These are phyloP conservation scores for Gouania willdenowi DNA, from an alignment of 2,797 vertebrate genomes.

Conservation along the genomic window DNA sequence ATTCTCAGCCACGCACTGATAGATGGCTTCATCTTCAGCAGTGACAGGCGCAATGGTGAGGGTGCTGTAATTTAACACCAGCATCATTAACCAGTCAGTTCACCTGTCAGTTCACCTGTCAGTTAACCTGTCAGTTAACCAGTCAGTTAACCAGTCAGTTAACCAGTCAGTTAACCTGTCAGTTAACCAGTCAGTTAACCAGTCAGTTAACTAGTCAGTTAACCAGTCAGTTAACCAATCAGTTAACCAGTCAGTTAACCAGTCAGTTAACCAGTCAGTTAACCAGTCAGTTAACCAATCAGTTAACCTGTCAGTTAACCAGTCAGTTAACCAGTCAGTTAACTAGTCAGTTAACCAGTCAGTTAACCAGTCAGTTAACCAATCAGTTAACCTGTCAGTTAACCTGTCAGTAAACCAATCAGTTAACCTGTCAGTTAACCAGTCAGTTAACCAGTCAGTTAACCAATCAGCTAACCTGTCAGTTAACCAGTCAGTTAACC, in stretches of 20 bases:
- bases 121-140: background rate
- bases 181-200: background rate
- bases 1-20: constrained; percentile 79
- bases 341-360: background rate
- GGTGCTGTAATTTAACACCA: constrained; percentile 57
- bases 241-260: background rate
- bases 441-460: too few species aligned
- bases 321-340: background rate
- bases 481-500: background rate
- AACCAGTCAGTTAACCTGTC: background rate
- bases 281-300: too few species aligned
- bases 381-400: background rate
- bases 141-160: too few species aligned
- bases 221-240: background rate
- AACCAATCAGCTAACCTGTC: too few species aligned
- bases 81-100: too few species aligned
- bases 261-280: background rate
- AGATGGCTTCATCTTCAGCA: constrained; percentile 74
- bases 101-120: too few species aligned
- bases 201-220: background rate
- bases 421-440: too few species aligned
- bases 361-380: too few species aligned
- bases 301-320: background rate
- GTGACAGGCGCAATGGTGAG: constrained; percentile 72
- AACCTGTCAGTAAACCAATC: background rate